phyloP scores from a whole-genome alignment of 2,113 vertebrate species.

The Tretioscincus oriximinensis region DNA sequence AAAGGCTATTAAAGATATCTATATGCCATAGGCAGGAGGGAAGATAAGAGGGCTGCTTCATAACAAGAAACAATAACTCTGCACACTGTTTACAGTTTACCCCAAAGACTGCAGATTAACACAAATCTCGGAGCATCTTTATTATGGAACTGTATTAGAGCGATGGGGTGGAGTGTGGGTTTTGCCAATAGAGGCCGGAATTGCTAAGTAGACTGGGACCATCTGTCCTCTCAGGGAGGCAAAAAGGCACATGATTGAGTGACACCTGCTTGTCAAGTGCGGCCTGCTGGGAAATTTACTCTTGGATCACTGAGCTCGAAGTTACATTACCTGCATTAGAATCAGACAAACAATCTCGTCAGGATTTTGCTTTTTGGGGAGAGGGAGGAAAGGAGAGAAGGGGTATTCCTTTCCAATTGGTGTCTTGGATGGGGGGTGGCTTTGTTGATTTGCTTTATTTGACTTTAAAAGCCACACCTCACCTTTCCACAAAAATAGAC shows the following conservation, averaged over 20 bases:
- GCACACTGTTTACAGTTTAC: slow-evolving; percentile 72
- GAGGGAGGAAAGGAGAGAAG: background rate
- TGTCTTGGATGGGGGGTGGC: background rate
- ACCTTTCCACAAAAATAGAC: background rate
- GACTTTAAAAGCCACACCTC: background rate
- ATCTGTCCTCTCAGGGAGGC: slow-evolving; percentile 76
- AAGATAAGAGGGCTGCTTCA: slow-evolving; percentile 65
- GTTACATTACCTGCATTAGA: slow-evolving; percentile 82
- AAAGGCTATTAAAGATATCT: slow-evolving; percentile 64
- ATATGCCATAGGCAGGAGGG: slow-evolving; percentile 53
- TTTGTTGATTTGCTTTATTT: background rate
- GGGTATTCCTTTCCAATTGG: background rate
- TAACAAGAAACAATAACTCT: slow-evolving; percentile 73
- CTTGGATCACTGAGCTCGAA: slow-evolving; percentile 75
- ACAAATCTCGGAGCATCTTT: slow-evolving; percentile 70
- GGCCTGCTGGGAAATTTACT: slow-evolving; percentile 79
- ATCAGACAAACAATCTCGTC: slow-evolving; percentile 70
- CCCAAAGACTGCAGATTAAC: slow-evolving; percentile 76
- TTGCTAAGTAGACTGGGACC: slow-evolving; percentile 77
- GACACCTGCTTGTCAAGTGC: slow-evolving; percentile 84
- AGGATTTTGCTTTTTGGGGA: background rate
- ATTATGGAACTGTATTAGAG: slow-evolving; percentile 66
- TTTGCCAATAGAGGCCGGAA: slow-evolving; percentile 72
- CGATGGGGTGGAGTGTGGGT: slow-evolving; percentile 15
- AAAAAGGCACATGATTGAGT: slow-evolving; percentile 77